Evolutionary conservation across 2,888 invertebrate genomes (phyloP).

Genomic region (Serrognathus titanus): DNA sequence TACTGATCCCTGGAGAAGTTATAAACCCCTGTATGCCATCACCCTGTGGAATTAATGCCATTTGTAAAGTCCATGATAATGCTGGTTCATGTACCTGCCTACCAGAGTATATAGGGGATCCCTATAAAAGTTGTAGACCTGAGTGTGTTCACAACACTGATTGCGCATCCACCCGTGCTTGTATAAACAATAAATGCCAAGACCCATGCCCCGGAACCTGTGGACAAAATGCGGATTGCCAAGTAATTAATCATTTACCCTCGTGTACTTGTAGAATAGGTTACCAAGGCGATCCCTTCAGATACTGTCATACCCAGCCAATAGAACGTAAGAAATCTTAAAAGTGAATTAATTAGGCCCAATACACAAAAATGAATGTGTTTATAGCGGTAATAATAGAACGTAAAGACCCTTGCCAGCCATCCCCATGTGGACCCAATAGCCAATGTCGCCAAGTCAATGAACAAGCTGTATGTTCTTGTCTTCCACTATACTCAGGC

Average conservation of each 20-base stretch:
- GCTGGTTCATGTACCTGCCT: conserved; percentile 72
- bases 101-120: conserved; percentile 71
- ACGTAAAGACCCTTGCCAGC: conserved; percentile 61
- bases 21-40: conserved; percentile 65
- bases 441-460: conserved; percentile 63
- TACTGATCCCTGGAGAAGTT: conserved; percentile 41
- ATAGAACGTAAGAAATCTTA: conserved; percentile 45
- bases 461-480: conserved; percentile 60
- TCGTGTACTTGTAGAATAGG: conserved; percentile 60
- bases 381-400: conserved; percentile 36
- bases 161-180: conserved; percentile 61
- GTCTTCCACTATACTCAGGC: conserved; percentile 63
- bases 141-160: conserved; percentile 65
- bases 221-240: conserved; percentile 65
- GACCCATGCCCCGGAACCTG: conserved; percentile 70
- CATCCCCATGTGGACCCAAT: conserved; percentile 72
- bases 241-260: conserved; percentile 64
- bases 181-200: conserved; percentile 63
- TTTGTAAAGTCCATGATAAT: conserved; percentile 67
- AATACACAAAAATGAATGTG: not conserved
- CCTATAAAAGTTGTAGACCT: conserved; percentile 70
- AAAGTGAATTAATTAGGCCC: not conserved
- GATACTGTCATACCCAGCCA: conserved; percentile 45
- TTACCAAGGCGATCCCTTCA: conserved; percentile 66
- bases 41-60: conserved; percentile 65